phyloP scores from a whole-genome alignment of 2,113 vertebrate genomes.

The Callospermophilus lateralis region DNA sequence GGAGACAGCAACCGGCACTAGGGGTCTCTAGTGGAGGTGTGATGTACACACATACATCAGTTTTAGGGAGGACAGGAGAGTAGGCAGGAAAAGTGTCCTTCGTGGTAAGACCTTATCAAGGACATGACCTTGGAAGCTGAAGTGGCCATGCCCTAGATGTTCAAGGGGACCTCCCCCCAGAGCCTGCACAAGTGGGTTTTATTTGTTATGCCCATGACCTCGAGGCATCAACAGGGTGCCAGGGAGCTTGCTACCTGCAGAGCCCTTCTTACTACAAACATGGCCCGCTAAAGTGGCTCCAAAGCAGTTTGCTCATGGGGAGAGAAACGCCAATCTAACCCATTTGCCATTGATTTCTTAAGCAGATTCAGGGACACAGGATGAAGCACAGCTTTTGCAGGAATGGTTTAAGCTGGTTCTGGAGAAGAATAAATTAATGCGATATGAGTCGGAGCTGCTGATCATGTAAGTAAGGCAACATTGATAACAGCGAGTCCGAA shows the following conservation, averaged over 20 bases:
- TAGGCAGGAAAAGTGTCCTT: background rate
- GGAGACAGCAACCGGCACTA: background rate
- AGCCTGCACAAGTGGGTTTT: constrained; percentile 19
- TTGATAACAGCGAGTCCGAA: constrained; percentile 32
- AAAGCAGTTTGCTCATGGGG: constrained; percentile 50
- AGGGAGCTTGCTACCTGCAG: constrained; percentile 22
- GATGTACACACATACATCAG: background rate
- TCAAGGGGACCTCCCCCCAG: background rate
- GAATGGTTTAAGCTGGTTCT: constrained; percentile 96
- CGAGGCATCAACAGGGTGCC: constrained; percentile 59
- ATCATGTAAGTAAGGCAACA: constrained; percentile 89
- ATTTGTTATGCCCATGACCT: constrained; percentile 49
- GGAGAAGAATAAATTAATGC: constrained; percentile 96
- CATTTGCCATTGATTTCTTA: constrained; percentile 84
- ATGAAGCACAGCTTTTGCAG: constrained; percentile 93
- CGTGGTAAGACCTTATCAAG: background rate
- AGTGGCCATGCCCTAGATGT: background rate
- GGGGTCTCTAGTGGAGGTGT: background rate
- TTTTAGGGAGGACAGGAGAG: background rate
- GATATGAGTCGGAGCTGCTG: constrained; percentile 95
- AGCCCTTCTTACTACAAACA: constrained; percentile 70
- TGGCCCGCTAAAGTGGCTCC: constrained; percentile 33
- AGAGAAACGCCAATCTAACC: constrained; percentile 76
- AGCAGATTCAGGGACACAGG: constrained; percentile 89
- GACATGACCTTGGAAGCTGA: background rate